Evolutionary conservation across 2,113 vertebrate genomes (phyloP).

Genomic region (Acanthochromis polyacanthus): DNA sequence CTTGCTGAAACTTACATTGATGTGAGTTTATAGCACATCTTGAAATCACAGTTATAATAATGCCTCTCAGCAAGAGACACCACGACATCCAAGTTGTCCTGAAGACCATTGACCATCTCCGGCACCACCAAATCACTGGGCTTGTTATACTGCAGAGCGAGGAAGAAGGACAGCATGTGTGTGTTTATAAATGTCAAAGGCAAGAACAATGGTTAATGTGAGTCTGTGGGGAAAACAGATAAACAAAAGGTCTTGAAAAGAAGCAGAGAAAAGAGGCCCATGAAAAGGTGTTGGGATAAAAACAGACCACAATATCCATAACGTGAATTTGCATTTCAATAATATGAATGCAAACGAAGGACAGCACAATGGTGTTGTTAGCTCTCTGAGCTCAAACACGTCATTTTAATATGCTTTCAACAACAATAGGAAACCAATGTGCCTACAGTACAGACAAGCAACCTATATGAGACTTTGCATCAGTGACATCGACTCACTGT

Average conservation of each 20-base stretch:
- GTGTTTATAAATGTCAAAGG: neutral
- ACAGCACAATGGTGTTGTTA: neutral
- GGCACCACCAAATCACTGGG: conserved; percentile 95
- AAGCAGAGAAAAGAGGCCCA: neutral
- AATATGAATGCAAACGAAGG: neutral
- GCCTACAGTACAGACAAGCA: too few species aligned
- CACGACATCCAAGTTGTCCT: conserved; percentile 97
- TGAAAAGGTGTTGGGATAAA: conserved; percentile 1
- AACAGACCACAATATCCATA: neutral
- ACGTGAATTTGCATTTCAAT: conserved; percentile 29
- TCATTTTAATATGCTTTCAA: too few species aligned
- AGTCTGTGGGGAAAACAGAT: neutral
- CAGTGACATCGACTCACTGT: too few species aligned
- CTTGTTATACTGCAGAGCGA: conserved; percentile 93
- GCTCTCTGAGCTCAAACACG: neutral
- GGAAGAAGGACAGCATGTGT: neutral
- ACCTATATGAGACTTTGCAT: too few species aligned
- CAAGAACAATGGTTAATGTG: neutral
- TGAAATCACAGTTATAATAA: conserved; percentile 99
- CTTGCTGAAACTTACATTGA: conserved; percentile 89
- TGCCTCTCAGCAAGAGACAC: conserved; percentile 98
- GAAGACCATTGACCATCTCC: conserved; percentile 91
- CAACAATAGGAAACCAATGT: too few species aligned
- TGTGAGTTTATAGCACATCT: conserved; percentile 98
- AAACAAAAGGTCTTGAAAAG: neutral